Base-by-base conservation (phyloP, 2,797 vertebrate species). In the Oreortyx pictus region DNA sequence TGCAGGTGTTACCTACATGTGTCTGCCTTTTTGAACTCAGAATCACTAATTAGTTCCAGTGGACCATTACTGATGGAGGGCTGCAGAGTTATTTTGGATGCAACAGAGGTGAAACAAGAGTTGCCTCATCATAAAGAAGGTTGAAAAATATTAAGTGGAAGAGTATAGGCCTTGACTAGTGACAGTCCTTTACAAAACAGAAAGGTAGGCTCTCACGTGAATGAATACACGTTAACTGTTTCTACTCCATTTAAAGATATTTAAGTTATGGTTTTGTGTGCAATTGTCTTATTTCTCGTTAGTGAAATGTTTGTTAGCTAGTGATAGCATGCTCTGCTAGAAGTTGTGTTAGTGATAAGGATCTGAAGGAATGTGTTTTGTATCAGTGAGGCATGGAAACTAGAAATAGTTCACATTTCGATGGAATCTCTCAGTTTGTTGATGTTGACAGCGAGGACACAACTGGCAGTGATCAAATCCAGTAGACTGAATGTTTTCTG, bases 51-150 rank as follows among this genome's bases (percentile, higher is more conserved):
- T 86, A 22, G 86, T 78, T 93, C 62, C 57, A 76, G 35, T 62
- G 74, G 78, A 86, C 68, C 57, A 61, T 86, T 96, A 71, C 5
- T 86, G 88, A 73, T 59, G 68, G 12, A 39, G 50, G 83, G 67
- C 35, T 79, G 1, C 35, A 82, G 76, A 94, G 82, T 88, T 96
- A 88, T 88, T 92, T 92, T 43, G 82, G 19, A 72, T 65, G 90
- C 46, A 50, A 2, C 4, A 57, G 89, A 82, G 10, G 56, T 85
- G 79, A 80, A 87, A 66, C 0, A 1, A 35, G 64, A 37, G n/a
- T 73, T 89, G 19, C 10, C 31, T 64, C 68, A 19, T 73, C 41
- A 6, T 59, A n/a, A 24, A 33, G 56, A 82, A 70, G 29, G 20
- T 11, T 61, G 67, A 85, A 78, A 77, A 92, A 23, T 47, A 31